Conservation (phyloP, 2,797 vertebrate species). For the Tapirus indicus region DNA sequence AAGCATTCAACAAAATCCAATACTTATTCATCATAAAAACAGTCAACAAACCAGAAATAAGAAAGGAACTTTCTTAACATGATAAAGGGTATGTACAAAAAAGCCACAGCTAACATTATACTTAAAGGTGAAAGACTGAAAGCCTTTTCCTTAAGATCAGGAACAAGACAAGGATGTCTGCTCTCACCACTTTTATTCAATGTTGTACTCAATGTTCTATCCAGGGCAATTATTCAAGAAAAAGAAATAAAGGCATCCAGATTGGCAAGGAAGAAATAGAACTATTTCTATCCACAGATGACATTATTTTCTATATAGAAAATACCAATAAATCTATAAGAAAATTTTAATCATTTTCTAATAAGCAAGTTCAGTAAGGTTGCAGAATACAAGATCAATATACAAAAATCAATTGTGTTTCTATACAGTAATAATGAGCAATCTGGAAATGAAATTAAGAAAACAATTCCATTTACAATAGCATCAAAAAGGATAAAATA, state of each 20-base stretch:
- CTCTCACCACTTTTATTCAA: not conserved
- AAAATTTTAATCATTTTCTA: not conserved
- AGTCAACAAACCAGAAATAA: not conserved
- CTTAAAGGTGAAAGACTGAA: not conserved
- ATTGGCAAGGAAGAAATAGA: not conserved
- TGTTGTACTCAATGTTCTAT: not conserved
- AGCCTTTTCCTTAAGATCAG: not conserved
- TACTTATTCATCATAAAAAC: not conserved
- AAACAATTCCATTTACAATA: not conserved
- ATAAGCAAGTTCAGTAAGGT: not conserved
- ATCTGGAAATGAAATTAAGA: not conserved
- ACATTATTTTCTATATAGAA: not conserved
- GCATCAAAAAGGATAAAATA: not conserved
- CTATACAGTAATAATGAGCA: not conserved
- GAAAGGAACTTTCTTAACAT: not conserved
- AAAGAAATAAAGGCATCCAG: not conserved
- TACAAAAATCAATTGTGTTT: not conserved
- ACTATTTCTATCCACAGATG: not conserved
- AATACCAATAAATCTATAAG: not conserved
- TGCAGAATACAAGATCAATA: not conserved
- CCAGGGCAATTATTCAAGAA: not conserved
- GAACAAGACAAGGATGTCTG: not conserved
- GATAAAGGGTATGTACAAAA: not conserved
- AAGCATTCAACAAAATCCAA: not conserved
- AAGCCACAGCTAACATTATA: not conserved